A percentile compares a stretch with the other conserved stretches of the same genome.
These are phyloP conservation scores for Nycticryphes semicollaris DNA, from an alignment of 2,113 vertebrate species.

Conservation along the genomic window DNA sequence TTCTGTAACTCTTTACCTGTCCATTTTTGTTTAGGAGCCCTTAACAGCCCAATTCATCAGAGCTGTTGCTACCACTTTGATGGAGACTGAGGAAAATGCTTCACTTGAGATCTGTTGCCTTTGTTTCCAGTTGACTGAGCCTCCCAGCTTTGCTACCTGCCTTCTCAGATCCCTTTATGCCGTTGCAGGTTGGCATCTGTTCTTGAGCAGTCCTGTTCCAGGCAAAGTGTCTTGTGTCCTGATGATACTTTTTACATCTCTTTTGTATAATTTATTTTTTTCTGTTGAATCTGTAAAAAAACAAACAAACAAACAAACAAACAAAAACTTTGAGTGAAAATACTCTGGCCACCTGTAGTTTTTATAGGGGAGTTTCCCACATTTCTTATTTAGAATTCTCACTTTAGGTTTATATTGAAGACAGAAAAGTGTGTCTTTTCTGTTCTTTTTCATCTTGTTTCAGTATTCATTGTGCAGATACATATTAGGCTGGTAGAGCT, in stretches of 20 bases:
- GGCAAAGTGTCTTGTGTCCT: neutral
- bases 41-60: neutral
- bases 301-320: no score
- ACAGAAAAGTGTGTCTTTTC: neutral
- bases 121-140: neutral
- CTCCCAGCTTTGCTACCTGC: neutral
- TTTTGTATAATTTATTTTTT: neutral
- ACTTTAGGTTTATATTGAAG: neutral
- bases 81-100: neutral
- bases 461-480: neutral
- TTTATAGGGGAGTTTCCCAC: neutral
- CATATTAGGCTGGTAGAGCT: neutral
- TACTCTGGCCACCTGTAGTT: neutral
- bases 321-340: neutral
- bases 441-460: neutral
- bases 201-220: neutral
- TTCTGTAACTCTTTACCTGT: neutral
- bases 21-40: rapidly evolving
- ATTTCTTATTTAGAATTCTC: neutral
- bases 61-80: neutral
- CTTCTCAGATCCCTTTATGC: neutral
- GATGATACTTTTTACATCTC: rapidly evolving
- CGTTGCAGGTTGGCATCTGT: rapidly evolving
- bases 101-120: neutral
- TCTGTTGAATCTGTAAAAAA: neutral